phyloP scores from a whole-genome alignment of 2,888 invertebrate genomes.

The Drosophila mimetica region DNA sequence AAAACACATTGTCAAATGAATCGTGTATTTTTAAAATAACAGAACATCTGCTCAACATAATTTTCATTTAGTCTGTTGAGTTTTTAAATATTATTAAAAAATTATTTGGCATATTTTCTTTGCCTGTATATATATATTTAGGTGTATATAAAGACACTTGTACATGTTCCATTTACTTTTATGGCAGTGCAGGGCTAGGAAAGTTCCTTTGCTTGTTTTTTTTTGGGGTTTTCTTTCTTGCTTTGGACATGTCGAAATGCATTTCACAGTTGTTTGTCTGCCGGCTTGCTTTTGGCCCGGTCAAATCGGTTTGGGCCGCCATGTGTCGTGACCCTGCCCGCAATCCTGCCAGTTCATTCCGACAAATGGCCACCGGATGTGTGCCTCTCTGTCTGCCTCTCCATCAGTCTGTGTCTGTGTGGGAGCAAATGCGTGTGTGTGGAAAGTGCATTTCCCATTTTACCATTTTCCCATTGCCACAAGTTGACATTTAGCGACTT shows the following conservation, averaged over 20 bases:
- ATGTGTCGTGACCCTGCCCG: slow-evolving; percentile 60
- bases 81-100: no score
- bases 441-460: slow-evolving; percentile 35
- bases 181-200: slow-evolving; percentile 55
- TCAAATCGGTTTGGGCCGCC: slow-evolving; percentile 34
- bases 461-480: slow-evolving; percentile 52
- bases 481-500: slow-evolving; percentile 48
- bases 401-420: neutral
- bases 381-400: slow-evolving; percentile 8
- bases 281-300: slow-evolving; percentile 25
- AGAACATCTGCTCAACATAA: no score
- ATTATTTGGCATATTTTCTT: neutral
- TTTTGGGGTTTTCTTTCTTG: slow-evolving; percentile 1
- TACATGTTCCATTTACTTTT: slow-evolving; percentile 72
- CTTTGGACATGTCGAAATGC: slow-evolving; percentile 69
- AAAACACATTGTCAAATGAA: no score
- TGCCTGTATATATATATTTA: neutral
- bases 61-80: neutral
- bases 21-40: no score
- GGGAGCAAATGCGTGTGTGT: slow-evolving; percentile 9
- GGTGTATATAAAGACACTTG: slow-evolving; percentile 24
- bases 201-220: slow-evolving; percentile 5
- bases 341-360: slow-evolving; percentile 78
- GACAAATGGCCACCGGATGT: slow-evolving; percentile 78
- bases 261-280: slow-evolving; percentile 78